phyloP scores from a whole-genome alignment of 2,888 invertebrate species.

The Drosophila yooni region DNA sequence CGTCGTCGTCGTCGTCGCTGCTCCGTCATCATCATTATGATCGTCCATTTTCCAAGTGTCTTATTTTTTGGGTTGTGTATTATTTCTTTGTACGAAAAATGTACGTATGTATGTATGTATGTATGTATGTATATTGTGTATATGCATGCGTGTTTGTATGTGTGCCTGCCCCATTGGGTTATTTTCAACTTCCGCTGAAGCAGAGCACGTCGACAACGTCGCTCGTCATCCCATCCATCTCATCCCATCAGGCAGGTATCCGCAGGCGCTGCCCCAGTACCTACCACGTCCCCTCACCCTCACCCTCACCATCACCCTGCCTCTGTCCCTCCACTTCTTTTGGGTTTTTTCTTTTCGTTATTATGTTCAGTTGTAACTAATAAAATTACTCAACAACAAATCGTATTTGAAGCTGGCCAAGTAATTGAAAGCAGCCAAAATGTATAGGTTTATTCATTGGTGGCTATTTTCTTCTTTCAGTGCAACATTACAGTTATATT shows the following conservation, averaged over 20 bases:
- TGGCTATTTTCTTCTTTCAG: background rate
- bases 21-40: constrained; percentile 72
- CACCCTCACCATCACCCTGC: background rate
- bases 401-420: constrained; percentile 43
- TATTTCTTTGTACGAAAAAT: constrained; percentile 62
- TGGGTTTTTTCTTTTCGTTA: background rate
- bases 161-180: constrained; percentile 67
- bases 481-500: background rate
- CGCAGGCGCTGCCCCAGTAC: constrained; percentile 2
- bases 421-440: constrained; percentile 21
- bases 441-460: constrained; percentile 7
- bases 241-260: constrained; percentile 3
- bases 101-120: constrained; percentile 8
- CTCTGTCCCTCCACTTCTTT: background rate
- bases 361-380: constrained; percentile 58
- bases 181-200: constrained; percentile 67
- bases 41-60: constrained; percentile 74
- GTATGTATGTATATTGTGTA: background rate
- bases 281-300: background rate
- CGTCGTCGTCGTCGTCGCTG: constrained; percentile 18
- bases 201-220: constrained; percentile 16
- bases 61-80: constrained; percentile 53
- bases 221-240: constrained; percentile 29
- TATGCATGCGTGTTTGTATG: constrained; percentile 9
- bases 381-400: constrained; percentile 67